Evolutionary conservation across 2,888 invertebrate species (phyloP), one percentile per base, ranked within the genome.

Genomic region (Eupithecia inturbata): DNA sequence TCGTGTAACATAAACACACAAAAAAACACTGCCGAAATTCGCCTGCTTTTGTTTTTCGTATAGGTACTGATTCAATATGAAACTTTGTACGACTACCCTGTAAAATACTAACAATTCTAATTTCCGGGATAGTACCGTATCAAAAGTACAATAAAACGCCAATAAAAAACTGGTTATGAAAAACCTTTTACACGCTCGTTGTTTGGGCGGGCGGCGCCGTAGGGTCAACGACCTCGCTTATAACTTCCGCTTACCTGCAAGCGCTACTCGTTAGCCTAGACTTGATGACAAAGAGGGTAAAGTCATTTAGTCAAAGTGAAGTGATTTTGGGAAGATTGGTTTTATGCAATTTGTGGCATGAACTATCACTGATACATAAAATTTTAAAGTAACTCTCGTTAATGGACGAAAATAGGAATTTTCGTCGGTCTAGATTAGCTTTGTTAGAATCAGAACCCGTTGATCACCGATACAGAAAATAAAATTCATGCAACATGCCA

Each of bases 211-310:
- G 87, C 86, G 84, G 85, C 84, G 82, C 79, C 82, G 80, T 78
- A 78, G 78, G 91, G 86, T 90, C 87, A 88, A 83, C 80, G 90
- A 89, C 89, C 93, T 79, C 88, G 86, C 88, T 93, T 93, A 92
- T 93, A 93, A 93, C 92, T 93, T 93, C 93, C 93, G 91, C 86
- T 85, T 91, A 91, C 92, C 92, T 90, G 91, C 86, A 85, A 89
- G 86, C 86, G 86, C 83, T 85, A 85, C 87, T 89, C 89, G 80
- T 75, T 80, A 83, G 83, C 78, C 82, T 83, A 86, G 85, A 83
- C 85, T 85, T 83, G 79, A 83, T 84, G 79, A 82, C 82, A 83
- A 84, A 85, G 81, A 81, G 80, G 75, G 80, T 82, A 78, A 74
- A 78, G 82, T 78, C 80, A 77, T 82, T 82, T 73, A 77, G 68